Evolutionary conservation across 23 tunicate genomes (phyloP).

Genomic region (Trididemnum miniatum): DNA sequence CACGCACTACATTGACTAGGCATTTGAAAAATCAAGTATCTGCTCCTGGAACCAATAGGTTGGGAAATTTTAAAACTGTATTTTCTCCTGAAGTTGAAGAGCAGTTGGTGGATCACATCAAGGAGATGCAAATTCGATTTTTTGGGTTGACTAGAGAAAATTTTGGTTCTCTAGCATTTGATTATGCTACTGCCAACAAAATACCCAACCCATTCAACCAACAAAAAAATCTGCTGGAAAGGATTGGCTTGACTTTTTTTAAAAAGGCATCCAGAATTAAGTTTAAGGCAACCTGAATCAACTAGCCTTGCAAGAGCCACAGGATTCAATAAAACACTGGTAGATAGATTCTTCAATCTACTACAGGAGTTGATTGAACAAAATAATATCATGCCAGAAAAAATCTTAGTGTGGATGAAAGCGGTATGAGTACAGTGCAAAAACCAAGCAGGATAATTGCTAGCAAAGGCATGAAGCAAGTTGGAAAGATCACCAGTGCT

Average conservation of each 20-base stretch:
- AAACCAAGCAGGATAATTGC: conserved; percentile 37
- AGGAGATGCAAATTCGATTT: conserved; percentile 22
- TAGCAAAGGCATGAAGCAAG: conserved; percentile 44
- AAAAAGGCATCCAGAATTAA: conserved; percentile 22
- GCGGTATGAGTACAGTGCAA: conserved; percentile 33
- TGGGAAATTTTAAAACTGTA: conserved; percentile 8
- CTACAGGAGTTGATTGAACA: conserved; percentile 1
- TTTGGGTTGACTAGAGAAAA: conserved; percentile 29
- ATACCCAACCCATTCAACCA: conserved; percentile 1
- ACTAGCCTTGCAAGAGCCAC: conserved; percentile 47
- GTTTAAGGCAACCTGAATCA: conserved; percentile 43
- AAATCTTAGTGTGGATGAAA: conserved; percentile 44
- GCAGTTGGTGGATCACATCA: conserved; percentile 19
- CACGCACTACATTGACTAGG: conserved; percentile 16
- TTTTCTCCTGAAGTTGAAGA: conserved; percentile 26
- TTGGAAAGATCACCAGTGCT: conserved; percentile 38
- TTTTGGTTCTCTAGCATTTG: conserved; percentile 19
- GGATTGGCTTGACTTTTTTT: conserved; percentile 29
- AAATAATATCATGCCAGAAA: conserved; percentile 12
- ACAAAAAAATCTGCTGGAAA: conserved; percentile 22
- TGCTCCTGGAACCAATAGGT: conserved; percentile 8
- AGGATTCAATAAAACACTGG: conserved; percentile 31
- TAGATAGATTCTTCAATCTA: conserved; percentile 22
- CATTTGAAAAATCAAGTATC: conserved; percentile 16
- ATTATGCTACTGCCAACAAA: conserved; percentile 23